Percentiles rank a stretch among this genome's conserved stretches.
Evolutionary conservation across 2,888 invertebrate genomes (phyloP).

Genomic region (Clunio marinus): DNA sequence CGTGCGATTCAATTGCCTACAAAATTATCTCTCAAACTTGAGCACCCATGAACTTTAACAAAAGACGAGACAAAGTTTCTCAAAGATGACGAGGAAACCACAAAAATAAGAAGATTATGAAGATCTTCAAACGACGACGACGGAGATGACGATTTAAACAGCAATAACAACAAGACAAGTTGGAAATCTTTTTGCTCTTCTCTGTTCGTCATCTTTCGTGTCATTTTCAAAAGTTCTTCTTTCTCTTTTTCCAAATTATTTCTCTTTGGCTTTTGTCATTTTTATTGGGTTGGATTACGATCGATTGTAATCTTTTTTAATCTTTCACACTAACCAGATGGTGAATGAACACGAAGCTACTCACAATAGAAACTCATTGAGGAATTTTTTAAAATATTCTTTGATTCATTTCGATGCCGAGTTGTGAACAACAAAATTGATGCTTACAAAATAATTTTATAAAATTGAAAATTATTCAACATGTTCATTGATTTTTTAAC

Average conservation of each 20-base stretch:
- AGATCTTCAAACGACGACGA: slow-evolving; percentile 30
- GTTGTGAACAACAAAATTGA: not conserved
- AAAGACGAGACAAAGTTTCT: slow-evolving; percentile 16
- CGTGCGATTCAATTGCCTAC: not conserved
- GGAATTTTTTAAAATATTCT: not conserved
- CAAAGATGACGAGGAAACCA: slow-evolving; percentile 18
- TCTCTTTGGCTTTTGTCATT: slow-evolving; percentile 23
- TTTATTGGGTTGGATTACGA: slow-evolving; percentile 34
- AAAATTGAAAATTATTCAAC: slow-evolving; percentile 10
- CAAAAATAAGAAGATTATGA: slow-evolving; percentile 36
- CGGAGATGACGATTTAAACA: not conserved
- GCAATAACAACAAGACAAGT: not conserved
- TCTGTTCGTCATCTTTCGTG: slow-evolving; percentile 19
- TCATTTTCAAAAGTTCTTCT: not conserved
- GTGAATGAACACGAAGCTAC: not conserved
- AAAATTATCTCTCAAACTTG: not conserved
- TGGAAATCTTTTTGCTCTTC: slow-evolving; percentile 15
- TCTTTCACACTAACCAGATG: slow-evolving; percentile 36
- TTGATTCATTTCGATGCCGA: not conserved
- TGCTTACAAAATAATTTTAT: not conserved
- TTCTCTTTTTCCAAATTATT: not conserved
- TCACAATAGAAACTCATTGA: too few species aligned
- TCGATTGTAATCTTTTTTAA: slow-evolving; percentile 31
- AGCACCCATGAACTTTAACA: slow-evolving; percentile 23
- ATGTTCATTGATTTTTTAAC: too few species aligned